Evolutionary conservation across 1,140 invertebrate genomes (phyloP), one percentile per base, ranked within the genome.

Genomic region (Aplysia californica): DNA sequence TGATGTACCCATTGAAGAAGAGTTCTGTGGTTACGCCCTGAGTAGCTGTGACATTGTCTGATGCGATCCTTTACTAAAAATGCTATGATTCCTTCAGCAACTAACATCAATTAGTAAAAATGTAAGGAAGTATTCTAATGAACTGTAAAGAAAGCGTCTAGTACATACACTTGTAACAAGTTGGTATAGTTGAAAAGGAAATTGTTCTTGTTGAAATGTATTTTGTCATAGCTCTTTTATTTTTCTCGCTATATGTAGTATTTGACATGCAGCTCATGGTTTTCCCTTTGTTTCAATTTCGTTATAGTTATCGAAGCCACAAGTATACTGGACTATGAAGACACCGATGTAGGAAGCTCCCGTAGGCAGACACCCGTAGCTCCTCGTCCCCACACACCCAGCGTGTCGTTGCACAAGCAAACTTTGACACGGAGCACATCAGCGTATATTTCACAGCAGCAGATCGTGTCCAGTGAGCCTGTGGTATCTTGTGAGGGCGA

Each of bases 261-360:
- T n/a, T n/a, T n/a, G n/a, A n/a, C n/a, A n/a, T n/a, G n/a, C n/a
- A n/a, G n/a, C n/a, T n/a, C n/a, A n/a, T n/a, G n/a, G n/a, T n/a
- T n/a, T n/a, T n/a, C n/a, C n/a, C 38, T 70, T 44, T 39, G 18
- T 18, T 50, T 72, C 5, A 58, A n/a, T 66, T 72, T 38, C 23
- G 35, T 77, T 77, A 15, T 70, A 84, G 83, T 84, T n/a, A 84
- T 84, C 58, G 83, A 84, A 61, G 80, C 83, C 1, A 81, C 83
- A 36, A 84, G 83, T 76, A 79, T 79, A 0, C 69, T 76, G 18
- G 80, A 76, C 36, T 38, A 64, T 4, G 80, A 78, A 71, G 80
- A 80, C 10, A 68, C 69, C 36, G 70, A 65, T 20, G 33, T 31
- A 31, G 38, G 18, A 2, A 72, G 70, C 41, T 38, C 58, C 3